Conservation (phyloP, 1,140 invertebrate species). For the Drusus annulatus region DNA sequence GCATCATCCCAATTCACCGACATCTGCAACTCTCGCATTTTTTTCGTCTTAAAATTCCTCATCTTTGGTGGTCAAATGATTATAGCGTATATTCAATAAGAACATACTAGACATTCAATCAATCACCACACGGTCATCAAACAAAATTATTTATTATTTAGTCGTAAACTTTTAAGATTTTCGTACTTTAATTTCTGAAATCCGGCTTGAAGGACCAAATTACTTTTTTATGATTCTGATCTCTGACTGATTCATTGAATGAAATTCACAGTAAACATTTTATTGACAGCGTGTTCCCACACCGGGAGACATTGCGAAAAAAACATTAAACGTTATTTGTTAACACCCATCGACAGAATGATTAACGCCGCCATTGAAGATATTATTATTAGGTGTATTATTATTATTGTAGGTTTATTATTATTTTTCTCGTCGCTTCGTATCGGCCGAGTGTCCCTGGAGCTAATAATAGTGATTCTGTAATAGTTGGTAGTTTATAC, state of each 20-base stretch:
- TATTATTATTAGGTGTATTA: constrained; percentile 14
- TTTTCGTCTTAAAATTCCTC: too few species aligned
- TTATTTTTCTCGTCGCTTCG: constrained; percentile 24
- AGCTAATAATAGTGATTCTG: constrained; percentile 33
- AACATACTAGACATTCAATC: too few species aligned
- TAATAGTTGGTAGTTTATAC: constrained; percentile 11
- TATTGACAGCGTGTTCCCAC: constrained; percentile 19
- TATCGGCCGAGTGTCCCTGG: constrained; percentile 23
- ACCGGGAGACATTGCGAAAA: background rate
- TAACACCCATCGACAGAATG: constrained; percentile 11
- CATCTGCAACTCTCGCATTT: too few species aligned
- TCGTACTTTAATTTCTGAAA: background rate
- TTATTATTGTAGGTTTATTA: constrained; percentile 1
- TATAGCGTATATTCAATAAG: too few species aligned
- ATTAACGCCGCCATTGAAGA: background rate
- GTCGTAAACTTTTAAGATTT: background rate
- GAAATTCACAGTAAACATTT: background rate
- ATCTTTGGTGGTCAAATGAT: too few species aligned
- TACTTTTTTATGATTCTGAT: background rate
- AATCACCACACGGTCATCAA: too few species aligned
- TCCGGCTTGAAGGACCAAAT: background rate
- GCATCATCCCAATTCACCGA: too few species aligned
- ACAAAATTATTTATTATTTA: too few species aligned
- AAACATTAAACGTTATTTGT: constrained; percentile 5
- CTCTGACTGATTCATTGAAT: constrained; percentile 12